Evolutionary conservation across 2,797 vertebrate genomes (phyloP), one percentile per base, ranked within the genome.

Genomic region (Mallotus villosus): DNA sequence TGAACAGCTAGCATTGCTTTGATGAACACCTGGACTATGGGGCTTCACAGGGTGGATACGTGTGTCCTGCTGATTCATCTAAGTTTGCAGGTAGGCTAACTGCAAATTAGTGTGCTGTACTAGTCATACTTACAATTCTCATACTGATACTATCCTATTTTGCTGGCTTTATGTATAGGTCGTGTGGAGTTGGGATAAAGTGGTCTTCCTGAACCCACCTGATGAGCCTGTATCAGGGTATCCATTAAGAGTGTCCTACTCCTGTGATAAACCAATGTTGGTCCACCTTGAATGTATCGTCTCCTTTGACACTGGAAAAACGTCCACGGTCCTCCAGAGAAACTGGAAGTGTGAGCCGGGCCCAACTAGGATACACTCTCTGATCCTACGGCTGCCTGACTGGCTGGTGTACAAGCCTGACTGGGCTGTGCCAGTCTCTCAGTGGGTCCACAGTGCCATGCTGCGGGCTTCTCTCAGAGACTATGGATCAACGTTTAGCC

Each of bases 391-490:
- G 14, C 83, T 94, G 29, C 94, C 94, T 0, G 93, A 94, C 63
- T 92, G 92, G 92, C 69, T 95, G 85, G 88, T 94, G 63, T 94
- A 93, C 81, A 89, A 77, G 68, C 75, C 91, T 3, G 94, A 95
- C 73, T 91, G 89, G 86, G 85, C 83, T 3, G 74, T 93, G 29
- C 80, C 81, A 9, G 76, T 84, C 19, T 84, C 92, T n/a, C 84
- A 85, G 53, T 87, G 89, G 88, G 90, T 94, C 63, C 79, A 90
- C 63, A 89, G 87, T 32, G 90, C 86, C 46, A 72, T 91, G 53
- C 84, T 95, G 60, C 85, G 80, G 32, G 92, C 61, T 1, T 92
- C 91, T n/a, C 65, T 94, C 68, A 79, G 74, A 41, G 46, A 75
- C 34, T 29, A 22, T 3, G 76, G 75, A 53, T 78, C 67, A 1